Conservation (phyloP, 2,797 vertebrate species). For the Propithecus perrieri region DNA sequence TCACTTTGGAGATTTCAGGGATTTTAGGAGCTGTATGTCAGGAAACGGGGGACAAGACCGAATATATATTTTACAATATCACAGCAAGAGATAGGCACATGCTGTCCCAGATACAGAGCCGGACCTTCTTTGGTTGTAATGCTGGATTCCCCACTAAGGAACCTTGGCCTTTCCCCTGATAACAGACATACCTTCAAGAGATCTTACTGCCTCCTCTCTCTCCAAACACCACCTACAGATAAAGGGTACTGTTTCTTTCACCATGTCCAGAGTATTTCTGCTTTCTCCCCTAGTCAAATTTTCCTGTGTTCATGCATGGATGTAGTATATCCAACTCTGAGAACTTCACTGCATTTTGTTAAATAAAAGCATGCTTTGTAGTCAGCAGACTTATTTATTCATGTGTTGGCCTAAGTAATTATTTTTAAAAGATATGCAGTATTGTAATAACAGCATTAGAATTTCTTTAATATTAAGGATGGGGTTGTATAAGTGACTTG, state of each 20-base stretch:
- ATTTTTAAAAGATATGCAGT: not conserved
- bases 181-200: not conserved
- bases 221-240: not conserved
- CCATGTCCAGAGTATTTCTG: not conserved
- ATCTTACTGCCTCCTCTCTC: not conserved
- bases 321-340: not conserved
- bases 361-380: slow-evolving; percentile 14
- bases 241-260: not conserved
- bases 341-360: not conserved
- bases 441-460: not conserved
- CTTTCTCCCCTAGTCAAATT: not conserved
- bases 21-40: not conserved
- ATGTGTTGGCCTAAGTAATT: not conserved
- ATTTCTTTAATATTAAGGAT: not conserved
- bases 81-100: not conserved
- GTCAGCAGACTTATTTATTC: not conserved
- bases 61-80: not conserved
- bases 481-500: not conserved
- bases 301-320: not conserved
- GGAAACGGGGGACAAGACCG: not conserved
- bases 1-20: not conserved
- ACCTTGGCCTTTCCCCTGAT: not conserved
- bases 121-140: not conserved
- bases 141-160: not conserved
- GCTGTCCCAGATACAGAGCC: not conserved